Evolutionary conservation across 2,113 vertebrate genomes (phyloP), one percentile per base, ranked within the genome.

Genomic region (Monopterus albus): DNA sequence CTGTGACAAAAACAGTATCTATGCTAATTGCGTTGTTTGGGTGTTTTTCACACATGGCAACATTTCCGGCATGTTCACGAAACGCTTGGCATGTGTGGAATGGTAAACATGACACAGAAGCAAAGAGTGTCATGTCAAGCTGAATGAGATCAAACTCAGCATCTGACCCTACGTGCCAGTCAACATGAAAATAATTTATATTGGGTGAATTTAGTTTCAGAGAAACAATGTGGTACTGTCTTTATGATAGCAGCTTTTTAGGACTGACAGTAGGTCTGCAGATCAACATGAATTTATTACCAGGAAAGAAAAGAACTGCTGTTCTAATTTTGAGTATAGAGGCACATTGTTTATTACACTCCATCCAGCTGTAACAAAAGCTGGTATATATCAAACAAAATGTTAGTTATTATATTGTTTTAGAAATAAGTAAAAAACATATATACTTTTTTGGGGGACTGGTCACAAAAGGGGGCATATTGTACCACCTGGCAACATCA

Each of bases 51-150:
- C 18, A 43, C 47, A 61, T 9, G 29, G 57, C 53, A 58, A 49
- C 39, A 26, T 57, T 64, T 61, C 40, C 47, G 29, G 35, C 3
- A 21, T 45, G n/a, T 60, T 64, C 12, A n/a, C 45, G 31, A 78
- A 77, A 83, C 76, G 49, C 55, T 58, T 3, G 28, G 56, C 40
- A 71, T 42, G 74, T 29, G 21, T 51, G 71, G 68, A 81, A 79
- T 72, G 78, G 35, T 55, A 47, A 67, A 73, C 2, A 55, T 35
- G 26, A 67, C 56, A 38, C n/a, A 58, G 67, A 63, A 35, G 21
- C 26, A 45, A 47, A 14, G 47, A 43, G 51, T 52, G 50, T 39
- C 42, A 51, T 56, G 55, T 62, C 26, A 60, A 23, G n/a, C 10
- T 56, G 52, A 67, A 62, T 58, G 29, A 49, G 40, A 74, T 65